Conservation (phyloP, 2,797 vertebrate genomes). For the Rhyacichthys aspro region DNA sequence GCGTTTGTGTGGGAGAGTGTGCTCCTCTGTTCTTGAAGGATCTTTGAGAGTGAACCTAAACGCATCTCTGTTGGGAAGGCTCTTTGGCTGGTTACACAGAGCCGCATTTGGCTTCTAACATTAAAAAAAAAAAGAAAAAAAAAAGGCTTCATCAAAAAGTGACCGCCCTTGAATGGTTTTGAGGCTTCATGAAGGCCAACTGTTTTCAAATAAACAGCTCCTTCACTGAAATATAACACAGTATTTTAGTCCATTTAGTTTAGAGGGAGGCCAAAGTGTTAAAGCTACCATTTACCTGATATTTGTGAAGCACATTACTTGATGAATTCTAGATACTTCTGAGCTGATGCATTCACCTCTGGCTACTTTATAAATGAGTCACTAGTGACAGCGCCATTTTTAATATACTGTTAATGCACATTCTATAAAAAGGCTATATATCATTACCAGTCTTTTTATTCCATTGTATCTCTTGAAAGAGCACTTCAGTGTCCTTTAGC, state of each 20-base stretch:
- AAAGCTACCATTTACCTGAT: too few relatives aligned
- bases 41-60: not conserved
- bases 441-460: not conserved
- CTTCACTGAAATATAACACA: too few relatives aligned
- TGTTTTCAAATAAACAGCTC: not conserved
- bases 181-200: not conserved
- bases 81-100: not conserved
- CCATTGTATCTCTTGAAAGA: not conserved
- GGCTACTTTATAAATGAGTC: too few relatives aligned
- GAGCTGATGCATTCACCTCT: too few relatives aligned
- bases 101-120: conserved; percentile 8
- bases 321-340: too few relatives aligned
- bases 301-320: too few relatives aligned
- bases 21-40: not conserved
- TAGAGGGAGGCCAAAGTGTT: too few relatives aligned
- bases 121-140: not conserved
- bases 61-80: not conserved
- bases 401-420: not conserved
- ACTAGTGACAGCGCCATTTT: not conserved
- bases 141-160: not conserved
- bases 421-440: not conserved
- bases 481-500: not conserved
- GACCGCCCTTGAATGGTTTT: not conserved
- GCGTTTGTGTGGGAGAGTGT: not conserved
- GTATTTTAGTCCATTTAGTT: too few relatives aligned